These are phyloP conservation scores for Tenrec ecaudatus DNA, from an alignment of 2,113 vertebrate genomes.

Conservation along the genomic window DNA sequence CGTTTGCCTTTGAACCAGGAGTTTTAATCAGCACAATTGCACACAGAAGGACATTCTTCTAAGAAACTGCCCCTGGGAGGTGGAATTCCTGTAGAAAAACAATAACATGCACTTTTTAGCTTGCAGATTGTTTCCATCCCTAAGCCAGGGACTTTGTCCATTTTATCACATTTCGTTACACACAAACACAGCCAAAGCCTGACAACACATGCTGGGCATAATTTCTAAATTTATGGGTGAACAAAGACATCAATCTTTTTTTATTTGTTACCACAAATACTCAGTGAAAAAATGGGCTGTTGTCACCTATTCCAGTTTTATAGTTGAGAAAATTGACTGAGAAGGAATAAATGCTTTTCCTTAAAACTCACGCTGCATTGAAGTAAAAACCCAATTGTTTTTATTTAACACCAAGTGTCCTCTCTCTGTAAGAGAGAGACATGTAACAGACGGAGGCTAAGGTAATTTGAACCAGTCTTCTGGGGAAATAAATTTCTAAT, in stretches of 20 bases:
- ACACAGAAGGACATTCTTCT: not conserved
- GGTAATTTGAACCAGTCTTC: conserved; percentile 4
- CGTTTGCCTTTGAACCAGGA: not conserved
- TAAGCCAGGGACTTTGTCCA: not conserved
- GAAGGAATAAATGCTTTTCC: not conserved
- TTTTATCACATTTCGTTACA: not conserved
- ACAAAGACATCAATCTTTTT: conserved; percentile 23
- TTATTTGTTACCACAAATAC: not conserved
- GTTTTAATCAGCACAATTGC: not conserved
- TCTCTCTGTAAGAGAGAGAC: conserved; percentile 10
- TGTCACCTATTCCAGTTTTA: not conserved
- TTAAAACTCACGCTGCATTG: not conserved
- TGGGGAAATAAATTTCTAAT: conserved; percentile 31
- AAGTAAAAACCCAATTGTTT: not conserved
- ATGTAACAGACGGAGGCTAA: not conserved
- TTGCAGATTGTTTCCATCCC: not conserved
- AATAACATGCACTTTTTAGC: not conserved
- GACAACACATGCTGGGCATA: not conserved
- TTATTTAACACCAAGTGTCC: not conserved
- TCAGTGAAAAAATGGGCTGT: not conserved
- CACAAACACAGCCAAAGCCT: not conserved
- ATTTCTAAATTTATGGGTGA: conserved; percentile 8
- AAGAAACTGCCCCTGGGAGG: not conserved
- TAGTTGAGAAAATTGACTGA: conserved; percentile 5
- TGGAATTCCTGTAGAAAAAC: not conserved